Base-by-base conservation (phyloP, 2,888 invertebrate species). In the Heliconius sara region DNA sequence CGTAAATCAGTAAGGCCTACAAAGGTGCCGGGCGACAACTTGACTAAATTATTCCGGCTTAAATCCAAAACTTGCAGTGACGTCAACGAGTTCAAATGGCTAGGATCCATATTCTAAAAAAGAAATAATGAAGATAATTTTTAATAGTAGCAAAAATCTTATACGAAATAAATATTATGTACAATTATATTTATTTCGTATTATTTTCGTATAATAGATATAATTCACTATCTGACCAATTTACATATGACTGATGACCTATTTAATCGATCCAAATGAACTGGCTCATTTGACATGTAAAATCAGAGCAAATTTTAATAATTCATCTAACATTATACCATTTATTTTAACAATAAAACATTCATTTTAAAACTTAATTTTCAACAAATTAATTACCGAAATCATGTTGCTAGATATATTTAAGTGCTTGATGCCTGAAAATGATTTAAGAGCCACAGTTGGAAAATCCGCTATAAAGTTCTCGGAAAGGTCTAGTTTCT, bases 401-500 rank as follows among this genome's bases (percentile, higher is more conserved):
- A 98, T 97, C 94, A 98, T 96, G 92, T 98, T 98, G 83, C 98
- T 97, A 22, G 98, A 98, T 63, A 98, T 93, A 91, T 98, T 98
- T 82, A 98, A 93, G 83, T 97, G 96, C 88, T 96, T 97, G 34
- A 99, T 91, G 78, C 96, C 96, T 34, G 93, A 92, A 84, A 98
- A 96, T 47, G 96, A 95, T 87, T 97, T 97, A 70, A 98, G 89
- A 0, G 98, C 97, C 16, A 97, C 96, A 0, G 96, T 96, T 6
- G 98, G 98, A 88, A 98, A 97, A 88, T 97, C 97, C 2, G 96
- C 95, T 78, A 99, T 96, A 89, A 98, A 98, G 94, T 99, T 99
- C 87, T 97, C 97, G 0, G 98, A 98, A 43, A 99, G 94, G 89
- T 98, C 98, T 83, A 99, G 93, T 85, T 97, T 97, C 85, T 97